Evolutionary conservation across 2,888 invertebrate species (phyloP).

Genomic region (Lasioglossum marginatum): DNA sequence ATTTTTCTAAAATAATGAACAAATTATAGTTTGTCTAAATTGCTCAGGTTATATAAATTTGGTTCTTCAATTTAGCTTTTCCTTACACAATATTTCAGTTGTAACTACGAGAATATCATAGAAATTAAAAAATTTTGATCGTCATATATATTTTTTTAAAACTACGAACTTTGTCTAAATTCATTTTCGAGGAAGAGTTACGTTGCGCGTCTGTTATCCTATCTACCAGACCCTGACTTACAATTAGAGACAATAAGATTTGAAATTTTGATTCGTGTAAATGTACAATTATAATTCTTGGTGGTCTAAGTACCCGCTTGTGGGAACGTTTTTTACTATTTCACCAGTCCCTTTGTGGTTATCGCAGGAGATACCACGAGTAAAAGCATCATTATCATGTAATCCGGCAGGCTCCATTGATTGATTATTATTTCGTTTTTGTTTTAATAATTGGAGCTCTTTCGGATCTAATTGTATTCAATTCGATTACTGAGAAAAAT

Average conservation of each 20-base stretch:
- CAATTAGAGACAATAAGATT: background rate
- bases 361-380: background rate
- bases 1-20: too few species aligned
- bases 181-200: background rate
- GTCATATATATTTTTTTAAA: background rate
- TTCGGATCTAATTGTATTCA: background rate
- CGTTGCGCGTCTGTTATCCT: background rate
- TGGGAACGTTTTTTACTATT: background rate
- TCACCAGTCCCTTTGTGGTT: background rate
- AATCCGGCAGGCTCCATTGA: background rate
- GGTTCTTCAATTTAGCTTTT: background rate
- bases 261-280: background rate
- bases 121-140: background rate
- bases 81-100: background rate
- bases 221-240: background rate
- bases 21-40: too few species aligned
- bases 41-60: background rate
- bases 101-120: too few species aligned
- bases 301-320: background rate
- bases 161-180: background rate
- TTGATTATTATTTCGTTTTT: slow-evolving; percentile 1
- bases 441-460: background rate
- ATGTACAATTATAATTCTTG: background rate
- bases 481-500: background rate
- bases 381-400: background rate